These are phyloP conservation scores for Temnopleurus reevesii DNA, from an alignment of 53 echinoderm and acorn worm species.

Conservation along the genomic window DNA sequence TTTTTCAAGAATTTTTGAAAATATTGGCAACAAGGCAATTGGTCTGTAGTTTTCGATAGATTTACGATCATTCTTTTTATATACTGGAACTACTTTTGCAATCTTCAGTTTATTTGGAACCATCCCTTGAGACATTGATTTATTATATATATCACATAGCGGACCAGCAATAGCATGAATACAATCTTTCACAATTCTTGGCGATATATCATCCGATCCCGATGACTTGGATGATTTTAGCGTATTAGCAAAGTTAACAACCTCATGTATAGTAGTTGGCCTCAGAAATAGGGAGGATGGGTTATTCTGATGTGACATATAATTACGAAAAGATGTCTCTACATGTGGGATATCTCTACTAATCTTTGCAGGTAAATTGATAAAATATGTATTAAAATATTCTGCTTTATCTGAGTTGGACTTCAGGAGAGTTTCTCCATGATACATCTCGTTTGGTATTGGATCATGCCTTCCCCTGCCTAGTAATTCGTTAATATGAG, in stretches of 20 bases:
- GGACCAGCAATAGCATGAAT: too few species aligned
- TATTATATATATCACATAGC: not conserved
- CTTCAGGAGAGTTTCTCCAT: not conserved
- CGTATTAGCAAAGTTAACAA: not conserved
- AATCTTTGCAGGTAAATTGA: not conserved
- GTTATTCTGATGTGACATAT: not conserved
- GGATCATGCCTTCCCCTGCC: too few species aligned
- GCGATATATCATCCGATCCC: not conserved
- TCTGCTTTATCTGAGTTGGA: not conserved
- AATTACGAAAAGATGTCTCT: not conserved
- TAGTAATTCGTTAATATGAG: not conserved
- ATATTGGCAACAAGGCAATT: not conserved
- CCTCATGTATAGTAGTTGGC: not conserved
- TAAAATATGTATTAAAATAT: not conserved
- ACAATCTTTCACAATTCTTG: not conserved
- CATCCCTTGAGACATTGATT: not conserved
- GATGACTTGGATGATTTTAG: not conserved
- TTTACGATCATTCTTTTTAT: too few species aligned
- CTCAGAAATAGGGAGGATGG: not conserved
- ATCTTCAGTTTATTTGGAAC: not conserved
- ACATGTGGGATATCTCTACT: not conserved
- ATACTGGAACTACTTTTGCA: not conserved
- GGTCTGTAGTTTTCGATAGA: too few species aligned
- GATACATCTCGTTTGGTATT: not conserved
- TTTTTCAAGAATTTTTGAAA: not conserved